phyloP scores from a whole-genome alignment of 2,888 invertebrate species.

The Spisula solida region DNA sequence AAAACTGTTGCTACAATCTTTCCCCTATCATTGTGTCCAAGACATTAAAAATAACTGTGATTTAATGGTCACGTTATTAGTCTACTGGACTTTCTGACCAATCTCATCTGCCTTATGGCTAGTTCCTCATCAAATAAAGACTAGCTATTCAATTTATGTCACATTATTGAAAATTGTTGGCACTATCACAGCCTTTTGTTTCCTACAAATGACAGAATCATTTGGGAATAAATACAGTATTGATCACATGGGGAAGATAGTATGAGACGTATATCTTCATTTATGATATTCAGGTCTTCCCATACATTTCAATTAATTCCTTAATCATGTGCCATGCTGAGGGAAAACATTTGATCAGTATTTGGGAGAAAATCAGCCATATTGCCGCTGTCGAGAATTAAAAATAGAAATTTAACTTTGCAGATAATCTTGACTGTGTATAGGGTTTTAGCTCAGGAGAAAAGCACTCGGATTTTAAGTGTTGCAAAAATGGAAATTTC shows the following conservation, averaged over 20 bases:
- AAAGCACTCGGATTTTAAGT: neutral
- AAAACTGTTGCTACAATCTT: neutral
- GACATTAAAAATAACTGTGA: neutral
- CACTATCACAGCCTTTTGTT: conserved; percentile 14
- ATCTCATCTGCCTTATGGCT: neutral
- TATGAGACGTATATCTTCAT: neutral
- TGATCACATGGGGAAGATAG: conserved; percentile 17
- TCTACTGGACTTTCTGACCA: neutral
- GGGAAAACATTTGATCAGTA: conserved; percentile 16
- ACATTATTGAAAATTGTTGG: neutral
- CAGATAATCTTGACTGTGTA: neutral
- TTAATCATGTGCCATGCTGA: neutral
- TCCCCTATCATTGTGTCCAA: neutral
- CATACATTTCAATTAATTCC: conserved; percentile 29
- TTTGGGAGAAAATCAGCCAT: neutral
- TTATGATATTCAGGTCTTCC: neutral
- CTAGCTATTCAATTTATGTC: neutral
- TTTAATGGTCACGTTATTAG: neutral
- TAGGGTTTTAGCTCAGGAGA: neutral
- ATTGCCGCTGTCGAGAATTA: neutral
- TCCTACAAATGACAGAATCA: conserved; percentile 30
- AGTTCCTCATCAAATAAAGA: neutral
- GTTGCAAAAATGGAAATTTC: neutral
- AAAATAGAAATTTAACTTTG: conserved; percentile 3
- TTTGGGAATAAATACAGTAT: conserved; percentile 8